phyloP scores from a whole-genome alignment of 2,113 vertebrate species.

The Sisor rabdophorus region DNA sequence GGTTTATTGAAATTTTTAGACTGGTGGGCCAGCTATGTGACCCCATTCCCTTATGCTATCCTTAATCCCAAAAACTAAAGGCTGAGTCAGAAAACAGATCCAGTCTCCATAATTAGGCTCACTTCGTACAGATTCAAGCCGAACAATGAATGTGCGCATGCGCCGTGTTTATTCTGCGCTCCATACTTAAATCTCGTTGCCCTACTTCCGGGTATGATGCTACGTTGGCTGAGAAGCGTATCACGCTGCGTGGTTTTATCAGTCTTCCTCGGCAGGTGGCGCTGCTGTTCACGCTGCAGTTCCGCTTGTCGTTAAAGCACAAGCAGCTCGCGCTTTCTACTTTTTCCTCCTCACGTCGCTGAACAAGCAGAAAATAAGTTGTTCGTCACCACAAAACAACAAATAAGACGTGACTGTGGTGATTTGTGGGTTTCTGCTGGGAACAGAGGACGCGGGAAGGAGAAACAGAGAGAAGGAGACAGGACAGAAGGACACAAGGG shows the following conservation, averaged over 20 bases:
- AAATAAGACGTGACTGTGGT: background rate
- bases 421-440: background rate
- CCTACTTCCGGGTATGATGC: background rate
- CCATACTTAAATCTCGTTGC: too few relatives aligned
- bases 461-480: background rate
- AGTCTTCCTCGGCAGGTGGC: slow-evolving; percentile 31
- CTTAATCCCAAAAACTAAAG: too few relatives aligned
- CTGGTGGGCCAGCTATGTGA: too few relatives aligned
- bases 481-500: background rate
- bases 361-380: slow-evolving; percentile 1
- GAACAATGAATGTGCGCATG: background rate
- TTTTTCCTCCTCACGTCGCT: slow-evolving; percentile 8
- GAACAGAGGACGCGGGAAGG: too few relatives aligned
- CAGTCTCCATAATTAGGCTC: background rate
- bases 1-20: too few relatives aligned
- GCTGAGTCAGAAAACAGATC: background rate
- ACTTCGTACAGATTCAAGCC: background rate
- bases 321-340: slow-evolving; percentile 7
- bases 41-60: too few relatives aligned
- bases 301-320: slow-evolving; percentile 5
- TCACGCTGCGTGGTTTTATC: background rate
- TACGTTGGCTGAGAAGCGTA: background rate
- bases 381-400: background rate
- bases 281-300: slow-evolving; percentile 1
- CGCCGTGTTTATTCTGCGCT: background rate